phyloP scores from a whole-genome alignment of 2,888 invertebrate genomes.

The Tiphia femorata region DNA sequence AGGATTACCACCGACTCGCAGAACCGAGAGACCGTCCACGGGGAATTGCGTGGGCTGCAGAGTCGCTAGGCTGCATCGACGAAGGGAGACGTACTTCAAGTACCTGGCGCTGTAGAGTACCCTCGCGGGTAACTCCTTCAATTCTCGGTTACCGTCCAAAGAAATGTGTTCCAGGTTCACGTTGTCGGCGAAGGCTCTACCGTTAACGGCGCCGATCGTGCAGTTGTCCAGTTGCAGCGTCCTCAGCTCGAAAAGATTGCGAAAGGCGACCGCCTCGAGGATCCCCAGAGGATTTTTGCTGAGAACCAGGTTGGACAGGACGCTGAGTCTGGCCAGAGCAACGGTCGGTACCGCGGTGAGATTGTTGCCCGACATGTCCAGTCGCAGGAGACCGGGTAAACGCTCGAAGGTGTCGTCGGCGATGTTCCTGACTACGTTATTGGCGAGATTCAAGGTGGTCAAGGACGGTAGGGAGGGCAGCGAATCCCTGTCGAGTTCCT shows the following conservation, averaged over 20 bases:
- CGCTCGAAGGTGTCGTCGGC: slow-evolving; percentile 82
- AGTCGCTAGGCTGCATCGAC: slow-evolving; percentile 81
- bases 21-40: slow-evolving; percentile 80
- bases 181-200: slow-evolving; percentile 87
- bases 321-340: slow-evolving; percentile 82
- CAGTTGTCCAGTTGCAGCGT: slow-evolving; percentile 75
- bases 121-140: slow-evolving; percentile 82
- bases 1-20: slow-evolving; percentile 86
- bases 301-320: slow-evolving; percentile 81
- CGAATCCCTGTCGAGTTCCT: slow-evolving; percentile 79
- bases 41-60: slow-evolving; percentile 87
- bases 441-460: slow-evolving; percentile 78
- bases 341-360: slow-evolving; percentile 82
- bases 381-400: slow-evolving; percentile 78
- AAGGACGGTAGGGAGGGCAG: slow-evolving; percentile 81
- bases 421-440: slow-evolving; percentile 82
- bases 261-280: slow-evolving; percentile 83
- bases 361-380: slow-evolving; percentile 87
- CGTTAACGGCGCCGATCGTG: slow-evolving; percentile 77
- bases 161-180: slow-evolving; percentile 84
- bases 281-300: slow-evolving; percentile 83
- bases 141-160: slow-evolving; percentile 82
- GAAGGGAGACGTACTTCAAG: slow-evolving; percentile 80
- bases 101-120: slow-evolving; percentile 88
- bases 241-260: slow-evolving; percentile 85